Evolutionary conservation across 2,113 vertebrate genomes (phyloP), one percentile per base, ranked within the genome.

Genomic region (Coreoperca whiteheadi): DNA sequence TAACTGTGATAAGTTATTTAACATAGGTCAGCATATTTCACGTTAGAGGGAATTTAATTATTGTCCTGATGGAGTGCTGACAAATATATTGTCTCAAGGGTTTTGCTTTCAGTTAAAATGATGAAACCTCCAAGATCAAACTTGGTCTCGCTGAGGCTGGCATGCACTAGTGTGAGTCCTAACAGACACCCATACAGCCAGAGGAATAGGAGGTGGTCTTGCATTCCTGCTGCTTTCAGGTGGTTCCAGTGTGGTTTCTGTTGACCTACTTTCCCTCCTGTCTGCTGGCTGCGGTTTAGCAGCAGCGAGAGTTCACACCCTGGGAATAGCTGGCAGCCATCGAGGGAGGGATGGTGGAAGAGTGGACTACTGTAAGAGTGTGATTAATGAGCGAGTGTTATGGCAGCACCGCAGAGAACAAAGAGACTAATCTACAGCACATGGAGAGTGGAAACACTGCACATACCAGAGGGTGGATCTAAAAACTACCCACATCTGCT

Each of bases 361-460:
- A 83, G 84, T 11, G 41, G 70, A 84, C 83, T 85, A 83, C 86
- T 90, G 90, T 91, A 88, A 77, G 83, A 82, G 82, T 74, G 88
- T 93, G 93, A 94, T 93, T 93, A 93, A 94, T 89, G 91, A 93
- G 91, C 54, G 18, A 88, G 77, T 92, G 91, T 91, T 92, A 87
- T 93, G 91, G 91, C 88, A 91, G 90, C 80, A 76, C 68, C 32
- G 65, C 81, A 25, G 78, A 93, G 89, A 91, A 92, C 91, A 92
- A 93, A 93, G 89, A 83, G 30, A 56, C 88, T 92, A 93, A 93
- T 91, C 88, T 89, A 89, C 85, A 91, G 85, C 92, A 93, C 87
- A 93, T 92, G 89, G 89, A 90, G 82, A 63, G 64, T 70, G 86
- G 89, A 86, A 91, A 89, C 87, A 80, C 74, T 74, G 81, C 37